These are phyloP conservation scores for Gallinago jamesoni DNA, from an alignment of 2,113 vertebrate genomes.

Conservation along the genomic window DNA sequence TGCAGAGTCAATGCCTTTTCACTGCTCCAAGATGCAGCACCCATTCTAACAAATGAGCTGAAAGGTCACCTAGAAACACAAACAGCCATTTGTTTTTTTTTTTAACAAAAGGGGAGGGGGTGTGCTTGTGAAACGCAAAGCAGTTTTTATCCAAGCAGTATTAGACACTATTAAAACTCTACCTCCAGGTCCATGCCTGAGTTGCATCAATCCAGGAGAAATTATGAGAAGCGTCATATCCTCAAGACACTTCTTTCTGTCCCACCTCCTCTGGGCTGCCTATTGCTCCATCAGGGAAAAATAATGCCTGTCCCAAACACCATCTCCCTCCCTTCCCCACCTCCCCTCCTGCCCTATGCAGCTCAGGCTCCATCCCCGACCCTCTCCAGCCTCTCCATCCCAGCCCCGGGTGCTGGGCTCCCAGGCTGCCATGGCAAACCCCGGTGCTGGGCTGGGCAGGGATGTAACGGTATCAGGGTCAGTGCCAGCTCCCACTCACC, in stretches of 20 bases:
- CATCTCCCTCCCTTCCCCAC: too few species aligned
- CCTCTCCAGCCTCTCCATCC: neutral
- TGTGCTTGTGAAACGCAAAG: neutral
- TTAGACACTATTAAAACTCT: neutral
- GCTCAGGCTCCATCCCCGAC: neutral
- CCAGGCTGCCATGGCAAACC: neutral
- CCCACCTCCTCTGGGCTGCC: neutral
- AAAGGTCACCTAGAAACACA: slow-evolving; percentile 37
- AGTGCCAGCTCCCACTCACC: neutral
- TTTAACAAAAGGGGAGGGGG: neutral
- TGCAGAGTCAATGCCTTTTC: neutral
- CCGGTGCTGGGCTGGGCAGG: neutral
- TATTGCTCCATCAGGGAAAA: neutral
- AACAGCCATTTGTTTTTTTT: neutral
- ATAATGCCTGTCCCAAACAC: neutral
- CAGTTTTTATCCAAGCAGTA: neutral
- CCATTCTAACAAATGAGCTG: slow-evolving; percentile 34
- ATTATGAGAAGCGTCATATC: neutral
- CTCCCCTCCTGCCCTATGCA: rapidly evolving
- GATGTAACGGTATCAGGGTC: rapidly evolving
- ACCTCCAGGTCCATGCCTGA: neutral
- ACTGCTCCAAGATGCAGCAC: slow-evolving; percentile 32
- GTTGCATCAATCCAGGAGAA: neutral
- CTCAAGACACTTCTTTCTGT: neutral
- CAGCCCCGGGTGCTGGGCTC: neutral